Conservation (phyloP, 2,113 vertebrate genomes). For the Sisor rabdophorus region DNA sequence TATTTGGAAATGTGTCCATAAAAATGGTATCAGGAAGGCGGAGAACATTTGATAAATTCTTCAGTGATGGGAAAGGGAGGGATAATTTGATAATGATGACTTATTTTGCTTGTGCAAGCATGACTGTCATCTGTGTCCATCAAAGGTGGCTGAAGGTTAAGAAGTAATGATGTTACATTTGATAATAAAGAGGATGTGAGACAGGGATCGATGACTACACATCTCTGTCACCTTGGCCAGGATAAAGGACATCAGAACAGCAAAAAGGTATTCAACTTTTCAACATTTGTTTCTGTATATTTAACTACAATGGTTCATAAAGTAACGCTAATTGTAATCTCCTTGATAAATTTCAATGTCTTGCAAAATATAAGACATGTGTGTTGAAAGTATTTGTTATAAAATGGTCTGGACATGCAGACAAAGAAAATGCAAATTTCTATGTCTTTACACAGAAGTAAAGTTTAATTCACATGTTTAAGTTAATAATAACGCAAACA, state of each 20-base stretch:
- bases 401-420: neutral
- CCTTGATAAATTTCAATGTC: neutral
- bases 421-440: neutral
- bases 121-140: conserved; percentile 60
- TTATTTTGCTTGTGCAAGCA: conserved; percentile 72
- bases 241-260: conserved; percentile 47
- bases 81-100: conserved; percentile 75
- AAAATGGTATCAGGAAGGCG: neutral
- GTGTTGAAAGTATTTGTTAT: neutral
- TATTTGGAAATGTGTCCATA: conserved; percentile 23
- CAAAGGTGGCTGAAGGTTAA: conserved; percentile 56
- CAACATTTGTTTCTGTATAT: neutral
- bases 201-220: conserved; percentile 63
- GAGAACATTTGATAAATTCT: conserved; percentile 34
- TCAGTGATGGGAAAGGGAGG: conserved; percentile 62
- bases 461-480: no score
- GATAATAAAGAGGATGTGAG: conserved; percentile 69
- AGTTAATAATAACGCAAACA: no score
- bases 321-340: neutral
- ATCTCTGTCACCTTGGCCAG: conserved; percentile 63
- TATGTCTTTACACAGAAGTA: no score
- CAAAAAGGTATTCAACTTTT: neutral
- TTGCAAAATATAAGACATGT: neutral
- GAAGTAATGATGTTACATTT: conserved; percentile 62
- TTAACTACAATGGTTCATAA: neutral